Evolutionary conservation across 2,797 vertebrate species (phyloP).

Genomic region (Rhynchotus rufescens): DNA sequence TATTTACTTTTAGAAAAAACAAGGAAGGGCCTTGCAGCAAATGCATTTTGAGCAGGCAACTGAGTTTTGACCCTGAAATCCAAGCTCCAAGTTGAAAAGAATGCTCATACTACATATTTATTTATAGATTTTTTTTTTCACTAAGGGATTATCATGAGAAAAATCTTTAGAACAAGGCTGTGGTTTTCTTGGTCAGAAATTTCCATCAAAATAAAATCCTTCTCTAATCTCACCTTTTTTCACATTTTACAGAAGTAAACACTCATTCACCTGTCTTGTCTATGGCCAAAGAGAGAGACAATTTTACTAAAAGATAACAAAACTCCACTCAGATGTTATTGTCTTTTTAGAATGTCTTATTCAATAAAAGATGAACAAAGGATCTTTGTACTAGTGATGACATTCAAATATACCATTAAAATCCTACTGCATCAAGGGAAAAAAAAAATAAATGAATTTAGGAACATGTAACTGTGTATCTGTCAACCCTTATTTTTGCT

Average conservation of each 20-base stretch:
- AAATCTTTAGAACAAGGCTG: neutral
- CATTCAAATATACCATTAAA: neutral
- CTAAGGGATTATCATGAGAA: neutral
- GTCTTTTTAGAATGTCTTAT: neutral
- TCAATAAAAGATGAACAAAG: neutral
- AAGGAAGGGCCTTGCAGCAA: neutral
- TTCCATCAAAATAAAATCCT: neutral
- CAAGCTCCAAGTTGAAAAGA: neutral
- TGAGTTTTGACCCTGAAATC: neutral
- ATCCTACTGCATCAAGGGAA: neutral
- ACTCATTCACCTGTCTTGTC: neutral
- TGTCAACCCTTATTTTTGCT: neutral
- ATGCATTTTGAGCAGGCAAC: neutral
- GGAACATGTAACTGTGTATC: neutral
- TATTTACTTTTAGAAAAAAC: neutral
- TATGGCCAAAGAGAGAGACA: neutral
- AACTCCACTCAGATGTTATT: neutral
- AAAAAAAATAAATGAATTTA: neutral
- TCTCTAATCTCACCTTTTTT: neutral
- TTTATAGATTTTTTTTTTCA: neutral
- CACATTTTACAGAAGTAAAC: neutral
- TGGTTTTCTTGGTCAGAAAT: neutral
- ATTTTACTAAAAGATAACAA: neutral
- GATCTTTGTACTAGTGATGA: neutral
- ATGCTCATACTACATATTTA: neutral